Evolutionary conservation across 2,888 invertebrate genomes (phyloP).

Genomic region (Acrobasis consociella): DNA sequence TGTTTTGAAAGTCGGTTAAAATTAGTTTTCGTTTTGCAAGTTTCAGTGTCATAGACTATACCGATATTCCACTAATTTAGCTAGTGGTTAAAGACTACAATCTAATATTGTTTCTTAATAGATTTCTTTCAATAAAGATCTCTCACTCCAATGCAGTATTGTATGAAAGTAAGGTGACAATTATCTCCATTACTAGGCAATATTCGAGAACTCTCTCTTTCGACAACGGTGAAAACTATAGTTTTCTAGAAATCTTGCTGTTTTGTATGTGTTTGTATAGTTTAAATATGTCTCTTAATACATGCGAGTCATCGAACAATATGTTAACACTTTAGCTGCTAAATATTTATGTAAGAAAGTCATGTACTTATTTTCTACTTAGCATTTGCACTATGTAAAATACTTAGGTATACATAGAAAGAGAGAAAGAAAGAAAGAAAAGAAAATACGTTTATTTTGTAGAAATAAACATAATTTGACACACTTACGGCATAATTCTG

Average conservation of each 20-base stretch:
- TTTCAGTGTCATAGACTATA: too few species aligned
- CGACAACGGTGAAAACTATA: slow-evolving; percentile 3
- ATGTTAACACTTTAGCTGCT: neutral
- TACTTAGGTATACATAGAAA: too few species aligned
- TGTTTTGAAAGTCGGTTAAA: too few species aligned
- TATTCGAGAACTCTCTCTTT: slow-evolving; percentile 24
- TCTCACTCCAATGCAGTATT: neutral
- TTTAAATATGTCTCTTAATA: neutral
- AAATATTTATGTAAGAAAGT: neutral
- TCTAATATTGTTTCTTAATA: neutral
- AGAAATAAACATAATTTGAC: too few species aligned
- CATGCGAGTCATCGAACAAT: neutral
- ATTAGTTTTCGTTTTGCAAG: too few species aligned
- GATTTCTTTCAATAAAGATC: slow-evolving; percentile 2
- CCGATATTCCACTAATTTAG: too few species aligned
- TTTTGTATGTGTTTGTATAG: slow-evolving; percentile 3
- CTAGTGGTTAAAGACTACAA: too few species aligned
- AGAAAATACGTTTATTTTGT: too few species aligned
- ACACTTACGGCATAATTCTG: too few species aligned
- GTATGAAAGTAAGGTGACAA: slow-evolving; percentile 42
- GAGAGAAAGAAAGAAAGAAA: too few species aligned
- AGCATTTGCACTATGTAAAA: too few species aligned
- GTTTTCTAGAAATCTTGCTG: neutral
- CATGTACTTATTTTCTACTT: too few species aligned
- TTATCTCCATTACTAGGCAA: slow-evolving; percentile 41